Evolutionary conservation across 1,140 invertebrate genomes (phyloP), one percentile per base, ranked within the genome.

Genomic region (Pentalonia nigronervosa): DNA sequence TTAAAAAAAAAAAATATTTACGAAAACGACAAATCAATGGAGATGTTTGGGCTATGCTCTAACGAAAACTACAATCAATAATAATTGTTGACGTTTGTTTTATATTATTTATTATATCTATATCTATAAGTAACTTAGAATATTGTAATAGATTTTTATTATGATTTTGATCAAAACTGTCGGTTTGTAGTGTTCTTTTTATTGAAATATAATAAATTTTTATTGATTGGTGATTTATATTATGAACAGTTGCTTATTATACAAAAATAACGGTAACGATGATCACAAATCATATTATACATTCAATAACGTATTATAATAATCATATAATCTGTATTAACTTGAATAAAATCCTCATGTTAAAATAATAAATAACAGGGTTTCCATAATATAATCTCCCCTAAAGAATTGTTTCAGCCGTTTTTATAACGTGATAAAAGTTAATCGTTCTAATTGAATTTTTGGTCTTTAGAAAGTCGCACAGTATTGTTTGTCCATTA

Each of bases 371-470:
- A 53, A 36, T 36, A 89, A 89, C 87, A 23, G 50, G 34, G 8
- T n/a, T 53, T 56, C 23, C 23, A 53, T 53, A 53, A 89, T 89
- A 53, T 89, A 53, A 89, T 89, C 48, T 53, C 21, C 34, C 87
- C 7, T 89, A 53, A 89, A 53, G n/a, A 56, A 89, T 89, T 56
- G n/a, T 89, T 56, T 53, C 25, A 53, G n/a, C 17, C 17, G n/a
- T 48, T 88, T 89, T 56, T 56, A 76, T 76, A 56, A 36, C 50
- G 88, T 89, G 50, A 41, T 89, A 53, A 89, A 89, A 89, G 50
- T 89, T 56, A 89, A 89, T 89, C 88, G 88, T 89, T 89, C 88
- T 89, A 89, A 89, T 89, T 56, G 48, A 56, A 89, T 89, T 89
- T 89, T 53, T 89, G n/a, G 48, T 36, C 34, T 53, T 89, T 56